Base-by-base conservation (phyloP, 2,797 vertebrate genomes). In the Spheniscus humboldti region DNA sequence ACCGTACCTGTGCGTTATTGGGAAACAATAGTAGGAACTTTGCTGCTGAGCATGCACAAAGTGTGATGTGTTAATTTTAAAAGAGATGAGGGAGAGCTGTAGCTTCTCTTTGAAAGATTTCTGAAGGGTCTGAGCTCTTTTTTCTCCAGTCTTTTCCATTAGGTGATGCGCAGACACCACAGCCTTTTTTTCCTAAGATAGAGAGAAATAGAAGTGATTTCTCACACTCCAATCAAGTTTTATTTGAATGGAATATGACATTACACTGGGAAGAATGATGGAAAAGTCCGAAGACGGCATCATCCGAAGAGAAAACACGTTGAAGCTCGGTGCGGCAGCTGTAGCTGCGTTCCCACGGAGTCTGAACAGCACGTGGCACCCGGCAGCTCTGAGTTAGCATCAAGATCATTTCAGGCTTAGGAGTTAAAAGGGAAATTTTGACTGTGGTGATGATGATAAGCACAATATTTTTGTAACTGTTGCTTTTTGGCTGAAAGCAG, bases 331-430 rank as follows among this genome's bases (percentile, higher is more conserved):
- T 5, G 43, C 62, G 66, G 69, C 24, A 45, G 68, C 48, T 1
- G 5, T 7, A 18, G 48, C 17, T 27, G 3, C 4, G 13, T 56
- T 72, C 75, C 63, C 43, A 31, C 8, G 24, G 67, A 37, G 73
- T 2, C 52, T 20, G 50, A 84, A 35, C n/a, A 19, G 37, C 0
- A 39, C 0, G 0, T 7, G 35, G 37, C 41, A 37, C 13, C 18
- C 0, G 0, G 10, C 68, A 64, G 52, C 66, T 37, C 60, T 4
- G 2, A 1, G 1, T 33, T 10, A 27, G 47, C 86, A 50, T 20
- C 66, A 20, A 52, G 56, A 60, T 37, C 75, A 53, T 13, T 64
- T 24, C 72, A 79, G 31, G 83, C 76, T 64, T 9, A 18, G 53
- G 28, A 74, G 30, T 30, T 72, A 39, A 64, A 72, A 55, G n/a